These are phyloP conservation scores for Torymus auratus DNA, from an alignment of 2,888 invertebrate genomes.

Conservation along the genomic window DNA sequence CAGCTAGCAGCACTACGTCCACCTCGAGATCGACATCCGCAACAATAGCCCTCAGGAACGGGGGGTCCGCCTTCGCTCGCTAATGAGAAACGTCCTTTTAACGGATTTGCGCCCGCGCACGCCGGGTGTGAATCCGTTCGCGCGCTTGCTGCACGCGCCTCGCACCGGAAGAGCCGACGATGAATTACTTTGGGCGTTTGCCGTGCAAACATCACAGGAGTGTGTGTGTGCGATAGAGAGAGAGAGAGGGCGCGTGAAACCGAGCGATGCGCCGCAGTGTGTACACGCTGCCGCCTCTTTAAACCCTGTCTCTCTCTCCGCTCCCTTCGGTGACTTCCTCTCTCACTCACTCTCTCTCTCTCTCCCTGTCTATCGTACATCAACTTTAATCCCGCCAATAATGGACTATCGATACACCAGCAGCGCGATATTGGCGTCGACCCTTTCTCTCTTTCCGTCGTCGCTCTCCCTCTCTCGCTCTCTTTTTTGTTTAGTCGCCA, in stretches of 20 bases:
- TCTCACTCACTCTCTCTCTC: conserved; percentile 1
- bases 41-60: no score
- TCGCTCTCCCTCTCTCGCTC: neutral
- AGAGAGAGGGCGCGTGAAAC: conserved; percentile 17
- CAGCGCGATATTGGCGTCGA: neutral
- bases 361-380: conserved; percentile 30
- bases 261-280: conserved; percentile 38
- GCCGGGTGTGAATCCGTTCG: neutral
- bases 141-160: neutral
- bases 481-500: neutral
- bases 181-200: conserved; percentile 49
- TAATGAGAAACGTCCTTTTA: conserved; percentile 40
- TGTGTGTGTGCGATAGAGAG: neutral
- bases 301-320: conserved; percentile 11
- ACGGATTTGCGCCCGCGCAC: conserved; percentile 25
- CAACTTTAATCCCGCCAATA: conserved; percentile 46
- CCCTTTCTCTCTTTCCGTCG: neutral
- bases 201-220: conserved; percentile 41
- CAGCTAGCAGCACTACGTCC: no score
- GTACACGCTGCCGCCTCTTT: conserved; percentile 37
- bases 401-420: conserved; percentile 38
- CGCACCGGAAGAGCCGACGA: conserved; percentile 8
- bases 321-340: conserved; percentile 1
- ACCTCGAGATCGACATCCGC: no score
- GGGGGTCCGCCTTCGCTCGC: neutral